Conservation (phyloP, 2,113 vertebrate genomes). For the Carassius gibelio region DNA sequence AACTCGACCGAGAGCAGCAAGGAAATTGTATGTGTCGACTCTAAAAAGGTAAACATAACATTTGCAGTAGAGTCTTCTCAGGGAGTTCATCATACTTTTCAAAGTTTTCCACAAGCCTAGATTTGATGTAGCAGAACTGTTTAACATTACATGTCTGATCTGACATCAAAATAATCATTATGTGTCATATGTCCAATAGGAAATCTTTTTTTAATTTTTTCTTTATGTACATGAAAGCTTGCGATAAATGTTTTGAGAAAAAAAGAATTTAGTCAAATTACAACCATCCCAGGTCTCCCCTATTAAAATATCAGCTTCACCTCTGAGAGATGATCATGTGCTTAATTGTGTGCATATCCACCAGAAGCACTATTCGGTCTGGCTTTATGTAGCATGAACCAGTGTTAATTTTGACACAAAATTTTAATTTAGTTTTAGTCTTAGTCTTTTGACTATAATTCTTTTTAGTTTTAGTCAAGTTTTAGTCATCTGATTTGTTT, state of each 20-base stretch:
- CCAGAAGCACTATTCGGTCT: neutral
- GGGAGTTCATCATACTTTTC: neutral
- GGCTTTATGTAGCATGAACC: neutral
- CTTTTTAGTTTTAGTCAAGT: too few relatives aligned
- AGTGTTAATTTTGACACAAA: too few relatives aligned
- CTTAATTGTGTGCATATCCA: conserved; percentile 44
- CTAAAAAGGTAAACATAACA: conserved; percentile 38
- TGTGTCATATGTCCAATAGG: neutral
- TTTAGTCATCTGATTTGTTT: too few relatives aligned
- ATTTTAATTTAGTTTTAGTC: too few relatives aligned
- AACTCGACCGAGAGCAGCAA: neutral
- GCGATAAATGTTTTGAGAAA: too few relatives aligned
- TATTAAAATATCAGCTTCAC: conserved; percentile 37
- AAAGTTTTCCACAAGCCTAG: conserved; percentile 4
- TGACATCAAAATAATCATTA: neutral
- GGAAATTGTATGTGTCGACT: conserved; percentile 39
- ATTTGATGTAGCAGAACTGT: conserved; percentile 1
- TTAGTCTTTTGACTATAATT: too few relatives aligned
- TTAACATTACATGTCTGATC: neutral
- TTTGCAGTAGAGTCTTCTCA: conserved; percentile 27
- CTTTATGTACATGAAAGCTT: too few relatives aligned
- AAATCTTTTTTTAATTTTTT: neutral
- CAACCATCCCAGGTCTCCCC: neutral
- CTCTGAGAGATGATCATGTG: conserved; percentile 37
- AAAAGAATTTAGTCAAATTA: neutral